Evolutionary conservation across 1,140 invertebrate species (phyloP).

Genomic region (Drosophila burlai): DNA sequence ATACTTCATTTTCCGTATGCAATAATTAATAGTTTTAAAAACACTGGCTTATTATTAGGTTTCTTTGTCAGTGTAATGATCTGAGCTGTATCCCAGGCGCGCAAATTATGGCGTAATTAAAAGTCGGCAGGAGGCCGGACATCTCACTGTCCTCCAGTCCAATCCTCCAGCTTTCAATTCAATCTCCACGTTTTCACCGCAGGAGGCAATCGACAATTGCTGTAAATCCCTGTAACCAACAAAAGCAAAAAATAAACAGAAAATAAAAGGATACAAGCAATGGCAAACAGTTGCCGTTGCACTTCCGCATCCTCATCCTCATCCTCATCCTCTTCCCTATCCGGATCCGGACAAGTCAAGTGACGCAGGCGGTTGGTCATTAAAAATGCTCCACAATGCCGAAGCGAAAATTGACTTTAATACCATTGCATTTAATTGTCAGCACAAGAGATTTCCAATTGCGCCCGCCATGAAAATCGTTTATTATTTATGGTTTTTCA

Average conservation of each 20-base stretch:
- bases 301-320: slow-evolving; percentile 25
- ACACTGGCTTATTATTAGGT: too few species aligned
- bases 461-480: slow-evolving; percentile 51
- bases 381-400: slow-evolving; percentile 52
- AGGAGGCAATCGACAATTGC: slow-evolving; percentile 49
- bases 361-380: slow-evolving; percentile 53
- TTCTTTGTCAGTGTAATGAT: slow-evolving; percentile 20
- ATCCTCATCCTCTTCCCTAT: slow-evolving; percentile 9
- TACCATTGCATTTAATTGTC: slow-evolving; percentile 57
- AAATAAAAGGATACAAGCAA: slow-evolving; percentile 29
- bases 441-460: slow-evolving; percentile 66
- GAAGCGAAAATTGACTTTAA: slow-evolving; percentile 52
- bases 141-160: slow-evolving; percentile 6
- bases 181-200: slow-evolving; percentile 36
- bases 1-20: background rate
- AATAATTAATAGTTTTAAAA: background rate
- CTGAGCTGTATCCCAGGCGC: slow-evolving; percentile 13
- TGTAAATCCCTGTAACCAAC: slow-evolving; percentile 74
- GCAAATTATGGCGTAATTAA: slow-evolving; percentile 80
- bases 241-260: slow-evolving; percentile 14
- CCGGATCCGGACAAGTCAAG: slow-evolving; percentile 55
- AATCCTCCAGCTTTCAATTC: background rate
- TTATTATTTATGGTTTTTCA: slow-evolving; percentile 72
- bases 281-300: slow-evolving; percentile 65
- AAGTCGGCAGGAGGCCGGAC: slow-evolving; percentile 41